Conservation (phyloP, 2,113 vertebrate species). For the Python bivittatus region DNA sequence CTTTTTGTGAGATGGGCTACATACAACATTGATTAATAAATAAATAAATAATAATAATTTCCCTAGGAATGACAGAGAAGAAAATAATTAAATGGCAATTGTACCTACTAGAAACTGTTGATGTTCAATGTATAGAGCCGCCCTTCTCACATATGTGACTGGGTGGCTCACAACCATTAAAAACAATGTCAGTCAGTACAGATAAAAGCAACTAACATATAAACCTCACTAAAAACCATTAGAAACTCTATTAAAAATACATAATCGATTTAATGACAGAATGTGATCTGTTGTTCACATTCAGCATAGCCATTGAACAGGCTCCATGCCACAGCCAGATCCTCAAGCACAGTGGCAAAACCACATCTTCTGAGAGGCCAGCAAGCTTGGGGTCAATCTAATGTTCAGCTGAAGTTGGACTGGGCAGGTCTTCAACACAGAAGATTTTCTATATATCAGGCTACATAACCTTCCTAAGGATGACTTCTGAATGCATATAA, state of each 20-base stretch:
- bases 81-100: neutral
- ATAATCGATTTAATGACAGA: neutral
- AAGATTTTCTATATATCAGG: neutral
- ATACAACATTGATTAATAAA: no score
- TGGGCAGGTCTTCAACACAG: neutral
- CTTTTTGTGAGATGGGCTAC: no score
- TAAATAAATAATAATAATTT: no score
- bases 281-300: neutral
- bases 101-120: neutral
- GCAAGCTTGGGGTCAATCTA: neutral
- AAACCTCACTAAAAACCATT: neutral
- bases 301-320: neutral
- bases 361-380: neutral
- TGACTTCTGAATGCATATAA: neutral
- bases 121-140: neutral
- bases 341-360: neutral
- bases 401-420: neutral
- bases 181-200: neutral
- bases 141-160: neutral
- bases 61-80: neutral
- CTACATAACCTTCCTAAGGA: neutral
- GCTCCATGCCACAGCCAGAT: neutral
- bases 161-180: neutral
- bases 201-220: neutral
- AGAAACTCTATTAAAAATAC: neutral